Base-by-base conservation (phyloP, 2,888 invertebrate genomes). In the Linyphia triangularis region DNA sequence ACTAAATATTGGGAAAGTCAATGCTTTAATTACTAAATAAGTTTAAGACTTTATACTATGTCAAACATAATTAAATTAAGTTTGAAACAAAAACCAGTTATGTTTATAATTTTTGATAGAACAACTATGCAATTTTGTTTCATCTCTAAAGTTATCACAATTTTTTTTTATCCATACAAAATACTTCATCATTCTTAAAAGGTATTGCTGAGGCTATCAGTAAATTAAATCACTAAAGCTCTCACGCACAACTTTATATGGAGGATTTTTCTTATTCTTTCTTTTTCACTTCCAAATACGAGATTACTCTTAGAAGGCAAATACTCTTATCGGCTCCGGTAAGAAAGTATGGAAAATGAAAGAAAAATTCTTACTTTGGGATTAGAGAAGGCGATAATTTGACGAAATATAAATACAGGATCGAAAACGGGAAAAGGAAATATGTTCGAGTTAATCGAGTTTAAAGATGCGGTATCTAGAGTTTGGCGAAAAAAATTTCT, bases 381-480 rank as follows among this genome's bases (percentile, higher is more conserved):
- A 28, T 26, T 9, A 30, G n/a, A 77, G 40, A 24, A n/a, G 13
- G 77, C 33, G 77, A 77, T 77, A 77, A 77, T 77, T 77, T 77
- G 77, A 77, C 61, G 77, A 77, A 77, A 59, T 59, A 24, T 59
- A 63, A 77, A 61, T 59, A 19, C n/a, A 33, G 40, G 9, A 19
- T 16, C 19, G 26, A 26, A 63, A 24, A 73, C 51, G 57, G 24
- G 73, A 22, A 59, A 28, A 9, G 57, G 33, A 77, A 67, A 51
- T 22, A 37, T 19, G 40, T 26, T 70, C 22, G 40, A 40, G 77
- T 9, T 77, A 77, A 77, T 77, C 63, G 77, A 77, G 61, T 77
- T 61, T 63, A 13, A 3, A 61, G 40, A 37, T 37, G 63, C 28
- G 51, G n/a, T 77, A 77, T 77, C 61, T 26, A n/a, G 77, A 37